A percentile compares a stretch with the other conserved stretches of the same genome.
phyloP scores from a whole-genome alignment of 1,140 invertebrate genomes.

The Drosophila funebris region DNA sequence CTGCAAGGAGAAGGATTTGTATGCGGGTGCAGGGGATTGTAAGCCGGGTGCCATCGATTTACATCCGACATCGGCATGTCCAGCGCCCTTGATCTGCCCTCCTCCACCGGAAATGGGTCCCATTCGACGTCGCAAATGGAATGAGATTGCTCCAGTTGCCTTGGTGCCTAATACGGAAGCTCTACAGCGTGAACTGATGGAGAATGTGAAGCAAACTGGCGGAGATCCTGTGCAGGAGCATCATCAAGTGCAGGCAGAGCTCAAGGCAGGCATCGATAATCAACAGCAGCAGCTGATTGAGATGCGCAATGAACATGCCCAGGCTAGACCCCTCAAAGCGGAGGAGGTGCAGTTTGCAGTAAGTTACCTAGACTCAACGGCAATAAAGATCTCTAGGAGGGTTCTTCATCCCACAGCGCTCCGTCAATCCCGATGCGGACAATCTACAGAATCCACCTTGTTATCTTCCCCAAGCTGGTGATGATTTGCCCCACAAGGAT shows the following conservation, averaged over 20 bases:
- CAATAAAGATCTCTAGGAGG: not conserved
- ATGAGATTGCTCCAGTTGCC: constrained; percentile 28
- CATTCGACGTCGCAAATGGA: constrained; percentile 20
- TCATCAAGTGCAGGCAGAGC: constrained; percentile 33
- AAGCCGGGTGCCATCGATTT: constrained; percentile 37
- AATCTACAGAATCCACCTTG: constrained; percentile 79
- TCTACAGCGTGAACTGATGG: constrained; percentile 36
- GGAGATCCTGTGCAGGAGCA: constrained; percentile 33
- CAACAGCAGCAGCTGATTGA: constrained; percentile 59
- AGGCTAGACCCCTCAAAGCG: constrained; percentile 20
- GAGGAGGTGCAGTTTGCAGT: constrained; percentile 61
- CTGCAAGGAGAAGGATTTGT: constrained; percentile 43
- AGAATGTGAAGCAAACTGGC: constrained; percentile 31
- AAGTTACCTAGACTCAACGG: constrained; percentile 8
- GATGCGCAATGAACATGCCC: constrained; percentile 46
- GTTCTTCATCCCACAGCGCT: constrained; percentile 26
- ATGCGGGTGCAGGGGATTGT: constrained; percentile 27
- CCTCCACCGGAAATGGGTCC: constrained; percentile 37
- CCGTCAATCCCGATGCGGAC: constrained; percentile 66
- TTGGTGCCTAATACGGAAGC: constrained; percentile 39
- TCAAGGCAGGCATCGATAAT: constrained; percentile 51
- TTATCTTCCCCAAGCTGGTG: constrained; percentile 85
- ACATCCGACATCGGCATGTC: constrained; percentile 47
- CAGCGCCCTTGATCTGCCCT: constrained; percentile 59
- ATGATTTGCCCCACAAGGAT: constrained; percentile 84